phyloP scores from a whole-genome alignment of 2,797 vertebrate genomes.

The Tenualosa thibaudeaui region DNA sequence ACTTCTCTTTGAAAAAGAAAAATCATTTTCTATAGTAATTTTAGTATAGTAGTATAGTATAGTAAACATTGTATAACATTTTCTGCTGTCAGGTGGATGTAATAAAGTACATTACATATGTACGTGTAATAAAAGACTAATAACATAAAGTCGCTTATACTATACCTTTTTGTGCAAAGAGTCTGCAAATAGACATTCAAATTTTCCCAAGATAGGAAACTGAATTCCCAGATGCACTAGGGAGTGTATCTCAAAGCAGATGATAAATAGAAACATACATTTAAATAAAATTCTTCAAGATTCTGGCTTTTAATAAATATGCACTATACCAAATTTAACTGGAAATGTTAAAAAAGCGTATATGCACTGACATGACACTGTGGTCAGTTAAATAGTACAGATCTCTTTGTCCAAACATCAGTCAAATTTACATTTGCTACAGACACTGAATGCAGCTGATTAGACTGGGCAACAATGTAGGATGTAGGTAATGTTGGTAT shows the following conservation, averaged over 20 bases:
- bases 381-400: neutral
- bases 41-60: too few relatives aligned
- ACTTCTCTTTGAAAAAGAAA: slow-evolving; percentile 33
- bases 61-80: neutral
- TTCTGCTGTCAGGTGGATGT: neutral
- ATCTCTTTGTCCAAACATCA: neutral
- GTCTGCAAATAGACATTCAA: neutral
- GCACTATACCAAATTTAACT: neutral
- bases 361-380: neutral
- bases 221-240: neutral
- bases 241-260: neutral
- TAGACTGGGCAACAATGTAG: neutral
- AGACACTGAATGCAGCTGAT: neutral
- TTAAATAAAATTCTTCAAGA: neutral
- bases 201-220: neutral
- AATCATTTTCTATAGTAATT: neutral
- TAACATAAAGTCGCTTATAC: too few relatives aligned
- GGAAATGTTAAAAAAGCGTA: neutral
- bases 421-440: neutral
- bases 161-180: neutral
- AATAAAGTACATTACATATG: too few relatives aligned
- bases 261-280: neutral
- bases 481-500: neutral
- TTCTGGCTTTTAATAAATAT: neutral
- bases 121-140: neutral